phyloP scores from a whole-genome alignment of 2,797 vertebrate genomes.

The Sylvilagus floridanus region DNA sequence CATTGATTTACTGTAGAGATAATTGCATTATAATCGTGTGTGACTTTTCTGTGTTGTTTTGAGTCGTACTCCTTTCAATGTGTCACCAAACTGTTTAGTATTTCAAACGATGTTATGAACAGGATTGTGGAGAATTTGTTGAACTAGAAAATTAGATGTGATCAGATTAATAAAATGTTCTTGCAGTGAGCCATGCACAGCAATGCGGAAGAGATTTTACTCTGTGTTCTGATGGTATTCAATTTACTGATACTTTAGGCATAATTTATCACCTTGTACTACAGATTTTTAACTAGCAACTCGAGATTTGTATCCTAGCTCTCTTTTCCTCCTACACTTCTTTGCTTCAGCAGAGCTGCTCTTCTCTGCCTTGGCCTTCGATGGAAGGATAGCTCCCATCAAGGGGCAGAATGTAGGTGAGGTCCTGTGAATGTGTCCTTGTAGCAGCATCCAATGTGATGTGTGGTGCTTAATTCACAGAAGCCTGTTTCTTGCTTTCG shows the following conservation, averaged over 20 bases:
- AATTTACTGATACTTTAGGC: neutral
- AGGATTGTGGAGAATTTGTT: constrained; percentile 44
- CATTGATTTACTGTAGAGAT: constrained; percentile 46
- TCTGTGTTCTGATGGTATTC: neutral
- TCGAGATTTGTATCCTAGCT: neutral
- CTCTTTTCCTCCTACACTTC: neutral
- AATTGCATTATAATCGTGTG: constrained; percentile 32
- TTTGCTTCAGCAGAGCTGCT: neutral
- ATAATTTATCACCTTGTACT: neutral
- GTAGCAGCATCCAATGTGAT: neutral
- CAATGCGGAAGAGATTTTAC: neutral
- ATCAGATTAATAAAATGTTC: constrained; percentile 40
- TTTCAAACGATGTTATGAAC: constrained; percentile 22
- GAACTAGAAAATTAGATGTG: constrained; percentile 61
- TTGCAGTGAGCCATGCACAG: neutral
- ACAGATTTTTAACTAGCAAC: neutral
- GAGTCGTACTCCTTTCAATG: neutral
- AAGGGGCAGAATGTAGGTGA: neutral
- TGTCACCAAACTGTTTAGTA: constrained; percentile 25
- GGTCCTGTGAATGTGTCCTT: neutral
- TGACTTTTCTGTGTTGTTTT: constrained; percentile 39
- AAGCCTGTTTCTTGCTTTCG: neutral
- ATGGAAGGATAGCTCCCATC: neutral
- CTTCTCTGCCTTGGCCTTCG: neutral
- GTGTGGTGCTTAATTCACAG: neutral